Evolutionary conservation across 2,888 invertebrate genomes (phyloP), one percentile per base, ranked within the genome.

Genomic region (Muscina levida): DNA sequence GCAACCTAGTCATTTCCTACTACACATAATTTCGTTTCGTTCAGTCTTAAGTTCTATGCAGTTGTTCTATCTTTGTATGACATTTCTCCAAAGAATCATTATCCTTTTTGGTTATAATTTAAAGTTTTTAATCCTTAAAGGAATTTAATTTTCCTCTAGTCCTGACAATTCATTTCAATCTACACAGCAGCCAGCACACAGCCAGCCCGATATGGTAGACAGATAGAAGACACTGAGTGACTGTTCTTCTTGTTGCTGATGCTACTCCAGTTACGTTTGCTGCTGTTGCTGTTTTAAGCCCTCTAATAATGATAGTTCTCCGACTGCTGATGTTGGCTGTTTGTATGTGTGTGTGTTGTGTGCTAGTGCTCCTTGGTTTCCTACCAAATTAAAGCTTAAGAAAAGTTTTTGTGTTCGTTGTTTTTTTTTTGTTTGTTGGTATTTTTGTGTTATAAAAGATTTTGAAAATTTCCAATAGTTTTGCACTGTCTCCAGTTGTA

Each of bases 121-220:
- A 81, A 81, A 81, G 74, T 74, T 57, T 48, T 77, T 77, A 81
- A 77, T 81, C 77, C 77, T 81, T 77, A 68, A 81, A 77, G 77
- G 72, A 81, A 81, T 81, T 77, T 75, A 71, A 81, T 81, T 81
- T 81, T 65, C 53, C 26, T 6, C 42, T 22, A 53, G 53, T 68
- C 42, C 53, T 56, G 68, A 68, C 56, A 68, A 68, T 68, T 53
- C 53, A 56, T 68, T 68, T 53, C 39, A 68, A 56, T 59, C 71
- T 67, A 37, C 31, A 31, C 3, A 3, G 56, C 62, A 24, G 39
- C 22, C 31, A 46, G 56, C 62, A 24, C 48, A 37, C 31, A 46
- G 39, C 3, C 42, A 24, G 17, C 2, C 1, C 22, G 37, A 62
- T 11, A 42, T 22, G n/a, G 22, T 19, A 19, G 10, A 31, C 10